phyloP scores from a whole-genome alignment of 2,888 invertebrate genomes.

The Minunthozetes semirufus region DNA sequence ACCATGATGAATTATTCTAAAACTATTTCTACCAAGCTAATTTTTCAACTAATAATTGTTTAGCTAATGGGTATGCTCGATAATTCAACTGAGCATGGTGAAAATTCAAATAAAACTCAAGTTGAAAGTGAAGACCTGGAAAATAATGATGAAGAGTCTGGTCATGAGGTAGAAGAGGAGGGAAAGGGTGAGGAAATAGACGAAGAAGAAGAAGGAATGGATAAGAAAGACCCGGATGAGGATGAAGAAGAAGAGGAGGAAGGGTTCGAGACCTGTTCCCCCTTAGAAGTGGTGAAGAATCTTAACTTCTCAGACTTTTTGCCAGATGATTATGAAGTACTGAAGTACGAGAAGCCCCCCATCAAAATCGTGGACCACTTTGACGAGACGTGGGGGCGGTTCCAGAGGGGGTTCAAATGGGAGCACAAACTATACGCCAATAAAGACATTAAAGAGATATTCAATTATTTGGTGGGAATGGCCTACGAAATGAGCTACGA shows the following conservation, averaged over 20 bases:
- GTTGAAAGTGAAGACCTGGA: too few species aligned
- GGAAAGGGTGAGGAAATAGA: neutral
- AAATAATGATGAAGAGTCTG: too few species aligned
- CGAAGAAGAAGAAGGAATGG: conserved; percentile 4
- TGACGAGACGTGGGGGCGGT: conserved; percentile 22
- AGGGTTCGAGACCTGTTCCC: conserved; percentile 19
- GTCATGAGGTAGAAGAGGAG: conserved; percentile 13
- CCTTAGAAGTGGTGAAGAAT: neutral
- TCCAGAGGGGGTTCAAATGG: neutral
- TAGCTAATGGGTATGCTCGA: too few species aligned
- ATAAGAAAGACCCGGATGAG: conserved; percentile 25
- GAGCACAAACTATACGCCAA: neutral
- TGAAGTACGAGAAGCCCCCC: neutral
- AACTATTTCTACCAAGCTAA: too few species aligned
- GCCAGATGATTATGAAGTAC: conserved; percentile 11
- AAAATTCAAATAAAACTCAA: too few species aligned
- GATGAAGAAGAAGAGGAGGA: conserved; percentile 19
- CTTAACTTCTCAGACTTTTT: conserved; percentile 1
- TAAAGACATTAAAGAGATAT: conserved; percentile 8
- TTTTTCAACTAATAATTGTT: too few species aligned
- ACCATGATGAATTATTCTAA: too few species aligned
- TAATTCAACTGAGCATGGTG: too few species aligned
- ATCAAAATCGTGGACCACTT: neutral
- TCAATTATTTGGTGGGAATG: neutral
- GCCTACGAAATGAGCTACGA: conserved; percentile 20